A percentile compares a stretch with the other conserved stretches of the same genome.
Conservation (phyloP, 2,797 vertebrate species). For the Diceros bicornis region DNA sequence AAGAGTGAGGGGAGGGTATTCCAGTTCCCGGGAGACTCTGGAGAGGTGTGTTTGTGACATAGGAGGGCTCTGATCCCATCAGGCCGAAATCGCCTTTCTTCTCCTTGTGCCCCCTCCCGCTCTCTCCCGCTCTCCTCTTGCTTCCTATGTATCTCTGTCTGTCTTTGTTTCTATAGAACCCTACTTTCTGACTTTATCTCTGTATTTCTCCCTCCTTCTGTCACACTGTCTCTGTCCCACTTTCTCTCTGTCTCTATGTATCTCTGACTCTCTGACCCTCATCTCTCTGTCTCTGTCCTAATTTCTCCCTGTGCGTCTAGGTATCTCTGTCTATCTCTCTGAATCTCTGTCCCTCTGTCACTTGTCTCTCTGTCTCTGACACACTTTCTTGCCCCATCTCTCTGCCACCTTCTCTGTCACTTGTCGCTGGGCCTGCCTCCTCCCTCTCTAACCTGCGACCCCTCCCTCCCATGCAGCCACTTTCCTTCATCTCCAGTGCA, state of each 20-base stretch:
- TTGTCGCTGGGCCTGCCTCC: background rate
- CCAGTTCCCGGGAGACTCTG: background rate
- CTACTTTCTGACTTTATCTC: background rate
- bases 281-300: background rate
- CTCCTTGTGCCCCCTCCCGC: background rate
- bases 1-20: background rate
- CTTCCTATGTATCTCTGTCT: background rate
- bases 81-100: background rate
- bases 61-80: background rate
- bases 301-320: background rate
- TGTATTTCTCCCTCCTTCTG: background rate
- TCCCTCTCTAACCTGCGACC: background rate
- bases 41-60: background rate
- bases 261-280: background rate
- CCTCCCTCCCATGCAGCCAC: background rate
- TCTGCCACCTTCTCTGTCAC: background rate
- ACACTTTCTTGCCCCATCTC: background rate
- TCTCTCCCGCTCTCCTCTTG: background rate
- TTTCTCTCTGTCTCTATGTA: background rate
- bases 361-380: conserved; percentile 18
- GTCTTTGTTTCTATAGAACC: background rate
- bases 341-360: background rate
- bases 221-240: background rate
- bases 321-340: background rate
- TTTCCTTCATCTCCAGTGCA: background rate